Percentiles rank a stretch among this genome's conserved stretches.
Evolutionary conservation across 2,113 vertebrate genomes (phyloP).

Genomic region (Chloroceryle aenea): DNA sequence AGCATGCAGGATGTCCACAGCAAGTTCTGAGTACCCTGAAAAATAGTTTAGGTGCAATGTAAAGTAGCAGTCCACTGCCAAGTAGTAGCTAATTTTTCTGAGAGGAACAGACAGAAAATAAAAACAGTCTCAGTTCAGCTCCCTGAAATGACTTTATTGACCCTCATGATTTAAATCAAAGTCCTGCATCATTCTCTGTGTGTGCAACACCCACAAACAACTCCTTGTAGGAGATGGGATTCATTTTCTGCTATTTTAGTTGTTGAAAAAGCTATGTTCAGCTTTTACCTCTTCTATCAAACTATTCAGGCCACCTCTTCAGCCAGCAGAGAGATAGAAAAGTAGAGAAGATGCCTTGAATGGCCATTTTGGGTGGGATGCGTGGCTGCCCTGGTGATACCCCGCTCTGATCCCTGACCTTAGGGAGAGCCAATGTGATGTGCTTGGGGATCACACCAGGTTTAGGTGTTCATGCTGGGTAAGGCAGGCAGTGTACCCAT

Average conservation of each 20-base stretch:
- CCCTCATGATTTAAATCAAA: neutral
- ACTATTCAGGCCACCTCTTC: neutral
- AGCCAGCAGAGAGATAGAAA: accelerated
- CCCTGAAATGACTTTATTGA: neutral
- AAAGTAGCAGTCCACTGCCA: neutral
- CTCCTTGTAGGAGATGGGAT: neutral
- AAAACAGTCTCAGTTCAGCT: neutral
- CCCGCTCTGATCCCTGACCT: neutral
- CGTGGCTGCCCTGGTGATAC: accelerated
- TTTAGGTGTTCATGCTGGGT: accelerated
- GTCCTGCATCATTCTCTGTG: neutral
- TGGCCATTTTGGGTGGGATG: neutral
- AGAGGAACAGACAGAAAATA: neutral
- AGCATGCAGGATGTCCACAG: neutral
- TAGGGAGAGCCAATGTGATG: accelerated
- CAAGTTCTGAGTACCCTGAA: neutral
- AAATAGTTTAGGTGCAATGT: neutral
- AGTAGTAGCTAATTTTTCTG: neutral
- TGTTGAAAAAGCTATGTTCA: neutral
- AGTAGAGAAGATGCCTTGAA: accelerated
- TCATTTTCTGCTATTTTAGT: neutral
- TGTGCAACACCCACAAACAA: neutral
- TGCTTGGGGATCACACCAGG: neutral
- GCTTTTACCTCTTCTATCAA: neutral
- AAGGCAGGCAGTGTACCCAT: accelerated